These are phyloP conservation scores for Acanthosoma haemorrhoidale DNA, from an alignment of 2,888 invertebrate genomes.

Conservation along the genomic window DNA sequence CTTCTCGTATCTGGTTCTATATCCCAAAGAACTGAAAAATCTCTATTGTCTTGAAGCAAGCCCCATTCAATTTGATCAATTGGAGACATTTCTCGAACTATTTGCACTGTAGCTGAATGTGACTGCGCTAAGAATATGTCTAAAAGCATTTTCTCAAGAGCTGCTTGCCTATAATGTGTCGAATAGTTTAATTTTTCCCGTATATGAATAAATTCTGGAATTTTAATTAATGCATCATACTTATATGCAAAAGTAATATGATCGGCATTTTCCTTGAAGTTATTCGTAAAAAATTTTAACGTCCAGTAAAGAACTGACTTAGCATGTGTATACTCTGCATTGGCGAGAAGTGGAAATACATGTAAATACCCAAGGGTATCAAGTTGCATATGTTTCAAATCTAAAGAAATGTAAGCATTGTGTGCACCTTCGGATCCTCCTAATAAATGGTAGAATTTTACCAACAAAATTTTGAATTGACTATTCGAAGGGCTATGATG, in stretches of 20 bases:
- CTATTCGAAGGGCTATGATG: slow-evolving; percentile 79
- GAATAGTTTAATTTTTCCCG: slow-evolving; percentile 75
- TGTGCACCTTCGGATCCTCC: slow-evolving; percentile 70
- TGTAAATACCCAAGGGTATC: slow-evolving; percentile 85
- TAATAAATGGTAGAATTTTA: slow-evolving; percentile 71
- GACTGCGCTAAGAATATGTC: slow-evolving; percentile 42
- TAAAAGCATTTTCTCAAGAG: slow-evolving; percentile 50
- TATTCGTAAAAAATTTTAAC: slow-evolving; percentile 78
- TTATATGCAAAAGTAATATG: slow-evolving; percentile 89
- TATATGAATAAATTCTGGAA: slow-evolving; percentile 83
- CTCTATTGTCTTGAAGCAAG: slow-evolving; percentile 64
- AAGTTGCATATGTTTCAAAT: slow-evolving; percentile 88
- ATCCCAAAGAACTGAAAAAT: slow-evolving; percentile 62
- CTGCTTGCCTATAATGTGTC: slow-evolving; percentile 64
- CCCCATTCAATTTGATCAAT: slow-evolving; percentile 56
- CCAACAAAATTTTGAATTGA: slow-evolving; percentile 76
- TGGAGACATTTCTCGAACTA: slow-evolving; percentile 55
- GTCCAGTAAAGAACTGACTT: slow-evolving; percentile 67
- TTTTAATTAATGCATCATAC: slow-evolving; percentile 88
- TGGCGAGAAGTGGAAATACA: slow-evolving; percentile 65
- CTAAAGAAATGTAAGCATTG: slow-evolving; percentile 68
- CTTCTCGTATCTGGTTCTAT: slow-evolving; percentile 57
- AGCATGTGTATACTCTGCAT: slow-evolving; percentile 65
- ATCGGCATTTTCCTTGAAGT: slow-evolving; percentile 88
- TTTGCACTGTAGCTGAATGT: slow-evolving; percentile 48